phyloP scores from a whole-genome alignment of 2,888 invertebrate genomes.

The Sipha maydis region DNA sequence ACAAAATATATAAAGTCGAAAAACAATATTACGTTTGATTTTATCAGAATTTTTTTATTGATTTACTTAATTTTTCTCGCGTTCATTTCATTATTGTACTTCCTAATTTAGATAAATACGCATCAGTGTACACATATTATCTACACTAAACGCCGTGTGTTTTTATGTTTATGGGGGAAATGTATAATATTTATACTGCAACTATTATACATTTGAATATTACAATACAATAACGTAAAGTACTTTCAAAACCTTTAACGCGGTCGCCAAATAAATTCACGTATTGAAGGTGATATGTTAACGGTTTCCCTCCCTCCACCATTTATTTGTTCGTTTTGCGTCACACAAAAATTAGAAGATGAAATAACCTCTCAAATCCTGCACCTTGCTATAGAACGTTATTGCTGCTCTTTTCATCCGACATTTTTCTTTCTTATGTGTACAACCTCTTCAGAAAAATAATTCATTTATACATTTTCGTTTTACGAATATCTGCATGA shows the following conservation, averaged over 20 bases:
- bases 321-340: no score
- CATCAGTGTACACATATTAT: constrained; percentile 35
- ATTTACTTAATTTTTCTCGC: background rate
- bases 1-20: background rate
- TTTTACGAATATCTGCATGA: background rate
- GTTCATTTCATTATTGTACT: background rate
- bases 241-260: no score
- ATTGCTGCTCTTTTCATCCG: no score
- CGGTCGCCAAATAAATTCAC: no score
- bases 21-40: background rate
- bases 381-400: no score
- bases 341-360: background rate
- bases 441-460: background rate
- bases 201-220: no score
- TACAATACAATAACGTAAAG: no score
- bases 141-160: constrained; percentile 27
- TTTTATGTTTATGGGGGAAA: no score
- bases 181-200: no score
- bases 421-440: no score
- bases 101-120: background rate
- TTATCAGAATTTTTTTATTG: constrained; percentile 14
- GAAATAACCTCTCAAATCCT: background rate
- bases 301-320: no score
- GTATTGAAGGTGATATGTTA: no score
- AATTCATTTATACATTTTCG: background rate